Percentiles rank a stretch among this genome's conserved stretches.
phyloP scores from a whole-genome alignment of 2,888 invertebrate genomes.

The Drosophila paramelanica region DNA sequence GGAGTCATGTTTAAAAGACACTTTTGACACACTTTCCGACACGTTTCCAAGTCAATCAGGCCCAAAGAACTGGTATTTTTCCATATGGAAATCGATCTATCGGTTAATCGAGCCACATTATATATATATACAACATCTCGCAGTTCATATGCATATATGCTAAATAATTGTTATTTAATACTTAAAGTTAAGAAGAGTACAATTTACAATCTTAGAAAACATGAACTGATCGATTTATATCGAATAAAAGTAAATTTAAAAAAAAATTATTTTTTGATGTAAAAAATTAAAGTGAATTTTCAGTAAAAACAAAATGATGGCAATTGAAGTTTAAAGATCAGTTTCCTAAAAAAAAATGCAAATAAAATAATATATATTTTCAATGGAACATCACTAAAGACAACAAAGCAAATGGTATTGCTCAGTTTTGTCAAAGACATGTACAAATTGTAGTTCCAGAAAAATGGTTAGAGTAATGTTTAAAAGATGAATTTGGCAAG shows the following conservation, averaged over 20 bases:
- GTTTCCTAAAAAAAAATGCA: no score
- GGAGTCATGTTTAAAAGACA: constrained; percentile 23
- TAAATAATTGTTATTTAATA: constrained; percentile 26
- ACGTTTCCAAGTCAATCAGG: constrained; percentile 10
- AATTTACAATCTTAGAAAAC: not conserved
- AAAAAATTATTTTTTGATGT: no score
- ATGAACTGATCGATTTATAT: no score
- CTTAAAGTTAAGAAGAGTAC: constrained; percentile 4
- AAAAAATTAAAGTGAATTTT: no score
- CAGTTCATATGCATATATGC: constrained; percentile 7
- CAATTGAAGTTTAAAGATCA: no score
- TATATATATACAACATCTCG: constrained; percentile 20
- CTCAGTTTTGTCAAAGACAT: no score
- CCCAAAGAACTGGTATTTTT: constrained; percentile 46
- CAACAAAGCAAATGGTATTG: not conserved
- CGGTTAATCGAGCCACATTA: constrained; percentile 25
- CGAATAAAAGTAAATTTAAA: no score
- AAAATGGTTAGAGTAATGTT: not conserved
- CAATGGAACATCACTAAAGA: no score
- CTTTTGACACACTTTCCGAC: constrained; percentile 51
- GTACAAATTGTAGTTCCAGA: not conserved
- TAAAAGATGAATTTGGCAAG: constrained; percentile 8
- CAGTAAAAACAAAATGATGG: no score
- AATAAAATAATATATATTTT: not conserved
- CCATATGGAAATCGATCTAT: constrained; percentile 38